Conservation (phyloP, 2,113 vertebrate species). For the Marmota flaviventris region DNA sequence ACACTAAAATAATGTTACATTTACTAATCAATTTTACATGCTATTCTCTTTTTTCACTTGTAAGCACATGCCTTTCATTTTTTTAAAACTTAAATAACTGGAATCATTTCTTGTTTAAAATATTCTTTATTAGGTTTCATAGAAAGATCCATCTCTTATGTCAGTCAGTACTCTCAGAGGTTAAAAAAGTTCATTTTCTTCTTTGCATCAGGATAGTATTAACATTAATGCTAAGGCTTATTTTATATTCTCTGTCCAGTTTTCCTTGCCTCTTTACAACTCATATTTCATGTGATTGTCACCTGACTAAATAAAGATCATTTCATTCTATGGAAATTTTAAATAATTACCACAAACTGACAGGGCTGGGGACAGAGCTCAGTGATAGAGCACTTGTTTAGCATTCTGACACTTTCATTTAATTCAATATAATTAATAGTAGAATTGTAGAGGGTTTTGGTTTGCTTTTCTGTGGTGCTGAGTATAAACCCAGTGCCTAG, state of each 20-base stretch:
- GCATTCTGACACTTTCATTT: not conserved
- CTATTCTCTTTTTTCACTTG: slow-evolving; percentile 55
- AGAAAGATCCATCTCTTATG: slow-evolving; percentile 63
- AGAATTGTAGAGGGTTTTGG: not conserved
- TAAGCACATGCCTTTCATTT: slow-evolving; percentile 55
- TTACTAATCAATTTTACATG: slow-evolving; percentile 47
- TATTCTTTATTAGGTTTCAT: slow-evolving; percentile 80
- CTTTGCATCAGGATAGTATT: slow-evolving; percentile 74
- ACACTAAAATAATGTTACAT: not conserved
- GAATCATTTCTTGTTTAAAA: slow-evolving; percentile 74
- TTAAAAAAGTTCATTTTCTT: slow-evolving; percentile 50
- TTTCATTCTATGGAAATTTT: not conserved
- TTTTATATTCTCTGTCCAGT: not conserved
- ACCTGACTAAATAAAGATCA: slow-evolving; percentile 1
- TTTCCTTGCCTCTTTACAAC: slow-evolving; percentile 56
- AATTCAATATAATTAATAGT: slow-evolving; percentile 24
- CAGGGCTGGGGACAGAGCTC: too few species aligned
- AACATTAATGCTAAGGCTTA: not conserved
- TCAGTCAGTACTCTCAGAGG: not conserved
- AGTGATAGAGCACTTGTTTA: too few species aligned
- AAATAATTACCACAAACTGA: not conserved
- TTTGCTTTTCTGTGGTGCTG: not conserved
- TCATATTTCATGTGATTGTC: not conserved
- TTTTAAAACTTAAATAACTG: slow-evolving; percentile 50
- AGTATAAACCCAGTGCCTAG: not conserved